Conservation (phyloP, 2,888 invertebrate genomes). For the Sphaeridia pumilis region DNA sequence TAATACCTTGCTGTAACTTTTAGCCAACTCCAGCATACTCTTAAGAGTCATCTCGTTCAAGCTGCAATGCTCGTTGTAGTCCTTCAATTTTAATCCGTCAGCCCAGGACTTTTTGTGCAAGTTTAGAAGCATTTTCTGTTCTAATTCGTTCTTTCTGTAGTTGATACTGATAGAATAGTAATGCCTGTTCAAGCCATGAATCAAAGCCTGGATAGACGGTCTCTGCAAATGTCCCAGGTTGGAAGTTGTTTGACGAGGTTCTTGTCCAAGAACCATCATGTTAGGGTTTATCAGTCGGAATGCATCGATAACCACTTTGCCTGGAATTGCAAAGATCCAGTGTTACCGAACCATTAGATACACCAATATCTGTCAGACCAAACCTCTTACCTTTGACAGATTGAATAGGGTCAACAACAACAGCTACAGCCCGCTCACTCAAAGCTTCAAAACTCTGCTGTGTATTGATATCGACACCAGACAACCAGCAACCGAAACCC, state of each 20-base stretch:
- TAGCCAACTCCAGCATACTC: constrained; percentile 93
- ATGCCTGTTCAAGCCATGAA: constrained; percentile 96
- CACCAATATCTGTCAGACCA: constrained; percentile 3
- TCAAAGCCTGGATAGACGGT: constrained; percentile 93
- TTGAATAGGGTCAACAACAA: constrained; percentile 98
- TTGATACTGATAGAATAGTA: constrained; percentile 99
- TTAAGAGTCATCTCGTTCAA: constrained; percentile 88
- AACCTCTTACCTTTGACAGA: constrained; percentile 88
- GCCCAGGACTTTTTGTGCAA: constrained; percentile 98
- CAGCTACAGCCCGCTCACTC: constrained; percentile 95
- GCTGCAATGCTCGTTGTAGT: constrained; percentile 84
- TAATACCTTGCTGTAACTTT: constrained; percentile 81
- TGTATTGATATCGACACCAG: constrained; percentile 98
- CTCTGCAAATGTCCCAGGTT: constrained; percentile 97
- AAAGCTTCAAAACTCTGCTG: constrained; percentile 98
- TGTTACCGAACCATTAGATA: neutral
- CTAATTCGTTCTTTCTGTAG: constrained; percentile 95
- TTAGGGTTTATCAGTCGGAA: constrained; percentile 98
- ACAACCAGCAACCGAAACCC: constrained; percentile 99
- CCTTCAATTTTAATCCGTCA: constrained; percentile 81
- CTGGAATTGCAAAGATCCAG: constrained; percentile 30
- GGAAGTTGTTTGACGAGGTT: constrained; percentile 96
- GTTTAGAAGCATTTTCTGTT: constrained; percentile 98
- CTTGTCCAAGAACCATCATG: constrained; percentile 97
- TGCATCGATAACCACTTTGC: constrained; percentile 97